Evolutionary conservation across 2,888 invertebrate species (phyloP).

Genomic region (Bellardia bayeri): DNA sequence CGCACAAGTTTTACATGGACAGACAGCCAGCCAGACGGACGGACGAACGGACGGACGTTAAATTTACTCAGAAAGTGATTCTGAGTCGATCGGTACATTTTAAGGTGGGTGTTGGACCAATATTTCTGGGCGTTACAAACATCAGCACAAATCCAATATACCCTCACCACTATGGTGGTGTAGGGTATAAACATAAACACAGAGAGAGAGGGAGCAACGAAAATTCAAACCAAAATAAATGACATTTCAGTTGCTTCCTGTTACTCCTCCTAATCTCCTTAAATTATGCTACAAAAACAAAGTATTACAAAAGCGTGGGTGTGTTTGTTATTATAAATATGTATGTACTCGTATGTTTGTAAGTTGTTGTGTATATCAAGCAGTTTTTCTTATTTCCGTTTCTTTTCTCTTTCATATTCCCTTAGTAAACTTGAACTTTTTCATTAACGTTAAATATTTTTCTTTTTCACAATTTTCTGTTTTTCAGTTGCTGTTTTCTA

Average conservation of each 20-base stretch:
- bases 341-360: background rate
- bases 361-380: background rate
- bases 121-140: no score
- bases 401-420: background rate
- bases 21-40: no score
- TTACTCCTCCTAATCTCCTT: conserved; percentile 1
- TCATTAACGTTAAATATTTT: conserved; percentile 48
- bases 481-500: background rate
- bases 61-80: no score
- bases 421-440: conserved; percentile 54
- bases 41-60: no score
- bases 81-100: no score
- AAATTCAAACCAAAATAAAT: conserved; percentile 30
- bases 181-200: background rate
- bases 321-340: background rate
- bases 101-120: no score
- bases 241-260: conserved; percentile 17
- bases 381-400: background rate
- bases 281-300: conserved; percentile 27
- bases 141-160: no score
- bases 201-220: background rate
- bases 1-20: no score
- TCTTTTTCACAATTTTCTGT: background rate
- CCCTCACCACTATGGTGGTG: no score
- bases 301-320: background rate